phyloP scores from a whole-genome alignment of 2,888 invertebrate genomes.

The Euplagia quadripunctaria region DNA sequence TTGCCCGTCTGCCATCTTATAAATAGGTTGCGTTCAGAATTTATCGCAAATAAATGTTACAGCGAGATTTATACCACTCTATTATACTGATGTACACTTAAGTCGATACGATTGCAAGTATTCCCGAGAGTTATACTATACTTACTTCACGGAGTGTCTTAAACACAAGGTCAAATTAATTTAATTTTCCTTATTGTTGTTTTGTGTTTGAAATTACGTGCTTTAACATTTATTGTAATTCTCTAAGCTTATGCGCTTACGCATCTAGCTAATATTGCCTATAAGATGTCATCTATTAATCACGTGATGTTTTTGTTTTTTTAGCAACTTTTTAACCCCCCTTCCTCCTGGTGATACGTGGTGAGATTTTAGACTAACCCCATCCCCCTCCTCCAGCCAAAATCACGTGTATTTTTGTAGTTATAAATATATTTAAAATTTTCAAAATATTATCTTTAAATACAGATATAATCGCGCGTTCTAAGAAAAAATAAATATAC shows the following conservation, averaged over 20 bases:
- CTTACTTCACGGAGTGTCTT: neutral
- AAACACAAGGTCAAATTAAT: neutral
- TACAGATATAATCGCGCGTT: no score
- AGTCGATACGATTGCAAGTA: neutral
- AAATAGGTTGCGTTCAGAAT: conserved; percentile 4
- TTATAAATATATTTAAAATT: no score
- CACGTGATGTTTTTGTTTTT: no score
- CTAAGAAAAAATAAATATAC: no score
- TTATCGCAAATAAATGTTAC: conserved; percentile 6
- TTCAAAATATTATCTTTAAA: no score
- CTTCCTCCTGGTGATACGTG: no score
- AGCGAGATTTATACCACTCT: neutral
- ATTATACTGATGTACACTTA: neutral
- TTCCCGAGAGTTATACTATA: neutral
- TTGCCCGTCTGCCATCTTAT: neutral
- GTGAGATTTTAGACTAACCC: no score
- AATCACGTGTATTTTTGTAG: no score
- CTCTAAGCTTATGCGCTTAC: neutral
- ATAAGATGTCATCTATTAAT: no score
- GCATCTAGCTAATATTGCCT: neutral
- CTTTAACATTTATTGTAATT: neutral
- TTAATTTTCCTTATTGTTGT: neutral
- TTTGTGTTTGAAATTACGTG: neutral
- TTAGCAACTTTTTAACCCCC: no score
- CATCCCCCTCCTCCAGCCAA: no score